These are phyloP conservation scores for Caenorhabditis becei DNA, from an alignment of 2,888 invertebrate genomes.

Conservation along the genomic window DNA sequence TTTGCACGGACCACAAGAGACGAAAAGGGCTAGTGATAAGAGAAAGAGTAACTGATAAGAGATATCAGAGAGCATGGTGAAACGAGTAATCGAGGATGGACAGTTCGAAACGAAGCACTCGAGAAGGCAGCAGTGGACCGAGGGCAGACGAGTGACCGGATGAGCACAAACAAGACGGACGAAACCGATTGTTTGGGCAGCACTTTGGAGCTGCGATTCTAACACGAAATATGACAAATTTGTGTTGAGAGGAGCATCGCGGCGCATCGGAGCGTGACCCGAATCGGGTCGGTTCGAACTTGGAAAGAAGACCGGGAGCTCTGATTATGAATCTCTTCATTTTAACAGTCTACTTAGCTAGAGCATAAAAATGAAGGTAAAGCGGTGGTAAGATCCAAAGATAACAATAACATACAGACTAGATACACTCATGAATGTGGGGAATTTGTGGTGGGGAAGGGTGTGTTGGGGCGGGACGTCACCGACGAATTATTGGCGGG, in stretches of 20 bases:
- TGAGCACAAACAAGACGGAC: slow-evolving; percentile 24
- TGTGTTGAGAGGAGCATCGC: neutral
- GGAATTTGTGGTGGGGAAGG: slow-evolving; percentile 26
- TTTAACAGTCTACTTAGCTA: slow-evolving; percentile 41
- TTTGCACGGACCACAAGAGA: slow-evolving; percentile 46
- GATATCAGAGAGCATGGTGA: neutral
- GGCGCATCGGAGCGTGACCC: too few species aligned
- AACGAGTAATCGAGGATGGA: neutral
- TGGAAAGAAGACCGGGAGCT: neutral
- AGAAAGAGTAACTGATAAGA: too few species aligned
- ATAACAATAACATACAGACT: slow-evolving; percentile 60
- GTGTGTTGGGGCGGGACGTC: neutral
- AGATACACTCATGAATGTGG: slow-evolving; percentile 39
- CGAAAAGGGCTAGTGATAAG: neutral
- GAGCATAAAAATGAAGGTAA: slow-evolving; percentile 44
- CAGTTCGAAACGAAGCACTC: slow-evolving; percentile 14
- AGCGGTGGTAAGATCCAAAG: slow-evolving; percentile 35
- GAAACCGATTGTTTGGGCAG: slow-evolving; percentile 13
- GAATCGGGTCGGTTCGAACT: too few species aligned
- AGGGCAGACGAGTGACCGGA: slow-evolving; percentile 34
- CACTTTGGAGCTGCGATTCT: slow-evolving; percentile 1
- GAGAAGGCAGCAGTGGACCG: slow-evolving; percentile 2
- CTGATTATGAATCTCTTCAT: slow-evolving; percentile 39
- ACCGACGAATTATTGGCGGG: neutral
- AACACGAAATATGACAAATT: slow-evolving; percentile 2